Conservation (phyloP, 2,888 invertebrate genomes). For the Coecobrya sp. region DNA sequence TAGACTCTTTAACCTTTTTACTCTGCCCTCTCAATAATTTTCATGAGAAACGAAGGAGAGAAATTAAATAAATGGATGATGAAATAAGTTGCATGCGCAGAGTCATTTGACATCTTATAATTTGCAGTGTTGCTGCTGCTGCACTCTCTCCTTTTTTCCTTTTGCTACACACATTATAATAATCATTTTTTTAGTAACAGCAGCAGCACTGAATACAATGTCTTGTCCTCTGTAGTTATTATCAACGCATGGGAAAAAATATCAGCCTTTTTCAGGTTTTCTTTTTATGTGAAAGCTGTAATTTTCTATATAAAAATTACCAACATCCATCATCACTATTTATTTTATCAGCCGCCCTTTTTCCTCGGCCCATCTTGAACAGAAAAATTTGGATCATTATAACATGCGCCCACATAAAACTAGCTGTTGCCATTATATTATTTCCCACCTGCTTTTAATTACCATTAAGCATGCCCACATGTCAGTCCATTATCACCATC, state of each 20-base stretch:
- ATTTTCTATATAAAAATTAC: slow-evolving; percentile 24
- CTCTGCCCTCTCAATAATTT: not conserved
- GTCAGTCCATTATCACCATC: slow-evolving; percentile 44
- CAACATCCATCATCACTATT: slow-evolving; percentile 10
- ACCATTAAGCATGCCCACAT: slow-evolving; percentile 30
- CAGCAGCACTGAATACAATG: not conserved
- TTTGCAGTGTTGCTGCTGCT: not conserved
- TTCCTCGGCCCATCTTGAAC: not conserved
- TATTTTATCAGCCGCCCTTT: slow-evolving; percentile 13
- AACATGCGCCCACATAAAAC: not conserved
- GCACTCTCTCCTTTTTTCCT: not conserved
- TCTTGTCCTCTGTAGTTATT: not conserved
- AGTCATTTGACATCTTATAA: slow-evolving; percentile 32
- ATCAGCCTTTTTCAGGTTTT: slow-evolving; percentile 28
- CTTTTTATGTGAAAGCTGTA: slow-evolving; percentile 35
- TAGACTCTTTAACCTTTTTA: not conserved
- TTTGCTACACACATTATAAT: not conserved
- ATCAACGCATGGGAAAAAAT: slow-evolving; percentile 37
- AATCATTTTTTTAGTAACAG: too few species aligned
- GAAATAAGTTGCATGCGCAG: slow-evolving; percentile 28
- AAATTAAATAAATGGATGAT: slow-evolving; percentile 46
- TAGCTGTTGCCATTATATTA: not conserved
- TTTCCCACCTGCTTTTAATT: slow-evolving; percentile 50
- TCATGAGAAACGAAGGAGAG: not conserved
- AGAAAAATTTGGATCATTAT: not conserved